A percentile compares a stretch with the other conserved stretches of the same genome.
phyloP scores from a whole-genome alignment of 2,888 invertebrate species.

The Cheilosia soror region DNA sequence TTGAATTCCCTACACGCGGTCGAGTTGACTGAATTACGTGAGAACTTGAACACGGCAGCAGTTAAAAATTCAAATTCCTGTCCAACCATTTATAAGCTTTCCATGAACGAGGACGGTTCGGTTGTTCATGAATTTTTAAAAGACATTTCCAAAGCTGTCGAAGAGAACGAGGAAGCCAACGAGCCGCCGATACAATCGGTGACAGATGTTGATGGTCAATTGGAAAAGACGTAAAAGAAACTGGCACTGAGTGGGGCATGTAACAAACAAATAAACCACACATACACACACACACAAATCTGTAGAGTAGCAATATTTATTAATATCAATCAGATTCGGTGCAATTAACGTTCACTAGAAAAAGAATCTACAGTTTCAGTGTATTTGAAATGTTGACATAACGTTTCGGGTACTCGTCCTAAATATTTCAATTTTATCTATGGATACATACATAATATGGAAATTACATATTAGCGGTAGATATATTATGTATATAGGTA shows the following conservation, averaged over 20 bases:
- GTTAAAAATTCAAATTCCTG: conserved; percentile 82
- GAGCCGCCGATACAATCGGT: conserved; percentile 12
- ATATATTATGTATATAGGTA: conserved; percentile 26
- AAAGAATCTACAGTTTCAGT: conserved; percentile 25
- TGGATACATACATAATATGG: conserved; percentile 15
- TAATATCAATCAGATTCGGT: conserved; percentile 37
- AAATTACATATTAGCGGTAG: conserved; percentile 35
- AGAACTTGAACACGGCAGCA: conserved; percentile 75
- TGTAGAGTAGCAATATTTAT: conserved; percentile 27
- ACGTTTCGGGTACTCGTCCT: conserved; percentile 44
- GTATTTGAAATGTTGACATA: conserved; percentile 22
- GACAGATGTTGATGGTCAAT: not conserved
- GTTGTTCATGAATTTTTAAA: conserved; percentile 81
- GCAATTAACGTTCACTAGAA: conserved; percentile 45
- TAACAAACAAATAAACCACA: not conserved
- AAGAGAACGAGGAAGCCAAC: conserved; percentile 23
- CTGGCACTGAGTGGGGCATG: not conserved
- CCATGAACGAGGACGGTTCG: conserved; percentile 81
- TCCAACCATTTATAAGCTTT: conserved; percentile 82
- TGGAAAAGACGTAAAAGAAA: conserved; percentile 30
- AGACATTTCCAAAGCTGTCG: conserved; percentile 67
- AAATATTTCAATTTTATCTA: conserved; percentile 23
- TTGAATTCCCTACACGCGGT: conserved; percentile 27
- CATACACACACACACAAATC: not conserved
- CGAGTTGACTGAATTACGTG: conserved; percentile 71